Evolutionary conservation across 1,140 invertebrate genomes (phyloP).

Genomic region (Caenorhabditis brenneri): DNA sequence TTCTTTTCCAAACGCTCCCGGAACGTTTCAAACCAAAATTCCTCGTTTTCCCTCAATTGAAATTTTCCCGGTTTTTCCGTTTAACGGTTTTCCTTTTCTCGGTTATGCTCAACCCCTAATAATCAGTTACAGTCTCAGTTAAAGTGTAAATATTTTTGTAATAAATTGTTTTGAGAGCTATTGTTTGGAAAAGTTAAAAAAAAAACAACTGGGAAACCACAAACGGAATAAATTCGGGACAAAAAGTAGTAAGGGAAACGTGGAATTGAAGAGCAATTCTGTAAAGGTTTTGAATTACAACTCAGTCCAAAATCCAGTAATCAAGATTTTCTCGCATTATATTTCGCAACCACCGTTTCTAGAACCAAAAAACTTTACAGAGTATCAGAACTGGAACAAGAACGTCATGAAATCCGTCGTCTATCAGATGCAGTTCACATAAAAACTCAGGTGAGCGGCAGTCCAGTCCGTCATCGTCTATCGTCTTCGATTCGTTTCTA

Average conservation of each 20-base stretch:
- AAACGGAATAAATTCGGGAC: not conserved
- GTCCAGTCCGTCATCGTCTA: constrained; percentile 33
- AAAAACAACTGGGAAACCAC: too few relatives aligned
- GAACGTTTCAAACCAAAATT: constrained; percentile 6
- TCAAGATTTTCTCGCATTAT: too few relatives aligned
- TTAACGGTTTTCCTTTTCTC: constrained; percentile 32
- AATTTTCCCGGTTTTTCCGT: constrained; percentile 17
- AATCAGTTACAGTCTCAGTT: not conserved
- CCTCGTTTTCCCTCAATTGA: not conserved
- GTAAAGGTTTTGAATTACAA: too few relatives aligned
- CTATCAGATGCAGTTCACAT: constrained; percentile 17
- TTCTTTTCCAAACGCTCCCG: not conserved
- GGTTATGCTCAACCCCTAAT: constrained; percentile 11
- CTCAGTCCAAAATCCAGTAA: too few relatives aligned
- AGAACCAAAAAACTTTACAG: not conserved
- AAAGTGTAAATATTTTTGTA: constrained; percentile 10
- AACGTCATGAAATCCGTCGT: constrained; percentile 12
- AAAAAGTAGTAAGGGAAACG: not conserved
- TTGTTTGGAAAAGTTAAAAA: too few relatives aligned
- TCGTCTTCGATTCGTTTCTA: constrained; percentile 28
- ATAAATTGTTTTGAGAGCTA: not conserved
- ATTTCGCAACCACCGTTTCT: too few relatives aligned
- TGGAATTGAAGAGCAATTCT: too few relatives aligned
- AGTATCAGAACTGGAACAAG: constrained; percentile 24
- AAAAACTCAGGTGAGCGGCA: constrained; percentile 38